These are phyloP conservation scores for Drosophila neotestacea DNA, from an alignment of 2,888 invertebrate species.

Conservation along the genomic window DNA sequence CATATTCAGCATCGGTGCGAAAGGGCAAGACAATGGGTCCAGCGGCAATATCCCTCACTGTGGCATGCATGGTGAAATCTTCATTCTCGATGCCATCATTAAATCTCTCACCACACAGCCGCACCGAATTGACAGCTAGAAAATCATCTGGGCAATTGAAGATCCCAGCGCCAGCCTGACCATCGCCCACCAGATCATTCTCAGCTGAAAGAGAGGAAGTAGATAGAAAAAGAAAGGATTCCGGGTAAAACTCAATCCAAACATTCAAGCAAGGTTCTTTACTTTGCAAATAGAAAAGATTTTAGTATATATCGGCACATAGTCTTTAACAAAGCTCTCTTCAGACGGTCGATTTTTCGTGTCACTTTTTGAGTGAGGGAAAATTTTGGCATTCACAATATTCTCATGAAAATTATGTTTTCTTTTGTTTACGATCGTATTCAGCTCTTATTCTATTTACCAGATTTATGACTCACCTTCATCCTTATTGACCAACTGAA, in stretches of 20 bases:
- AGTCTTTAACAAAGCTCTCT: too few species aligned
- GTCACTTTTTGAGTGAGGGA: too few species aligned
- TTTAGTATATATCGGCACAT: too few species aligned
- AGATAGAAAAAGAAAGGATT: too few species aligned
- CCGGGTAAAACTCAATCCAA: too few species aligned
- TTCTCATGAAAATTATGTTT: too few species aligned
- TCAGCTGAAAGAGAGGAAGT: slow-evolving; percentile 86
- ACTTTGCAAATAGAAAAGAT: too few species aligned
- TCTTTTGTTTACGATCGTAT: too few species aligned
- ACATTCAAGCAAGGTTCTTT: too few species aligned
- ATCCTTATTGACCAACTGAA: slow-evolving; percentile 90
- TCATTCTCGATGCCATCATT: slow-evolving; percentile 88
- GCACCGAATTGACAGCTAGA: slow-evolving; percentile 89
- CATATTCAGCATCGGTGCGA: slow-evolving; percentile 88
- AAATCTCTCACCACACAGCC: slow-evolving; percentile 90
- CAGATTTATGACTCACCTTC: slow-evolving; percentile 85
- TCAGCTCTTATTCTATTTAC: background rate
- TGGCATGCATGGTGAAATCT: slow-evolving; percentile 89
- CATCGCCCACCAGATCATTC: slow-evolving; percentile 87
- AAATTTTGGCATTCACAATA: too few species aligned
- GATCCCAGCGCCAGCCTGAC: slow-evolving; percentile 91
- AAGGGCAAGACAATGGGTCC: slow-evolving; percentile 91
- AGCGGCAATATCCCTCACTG: slow-evolving; percentile 89
- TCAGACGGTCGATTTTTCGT: too few species aligned
- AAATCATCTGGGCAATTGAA: slow-evolving; percentile 92